Percentiles rank a stretch among this genome's conserved stretches.
These are phyloP conservation scores for Chaetops frenatus DNA, from an alignment of 2,113 vertebrate genomes.

Conservation along the genomic window DNA sequence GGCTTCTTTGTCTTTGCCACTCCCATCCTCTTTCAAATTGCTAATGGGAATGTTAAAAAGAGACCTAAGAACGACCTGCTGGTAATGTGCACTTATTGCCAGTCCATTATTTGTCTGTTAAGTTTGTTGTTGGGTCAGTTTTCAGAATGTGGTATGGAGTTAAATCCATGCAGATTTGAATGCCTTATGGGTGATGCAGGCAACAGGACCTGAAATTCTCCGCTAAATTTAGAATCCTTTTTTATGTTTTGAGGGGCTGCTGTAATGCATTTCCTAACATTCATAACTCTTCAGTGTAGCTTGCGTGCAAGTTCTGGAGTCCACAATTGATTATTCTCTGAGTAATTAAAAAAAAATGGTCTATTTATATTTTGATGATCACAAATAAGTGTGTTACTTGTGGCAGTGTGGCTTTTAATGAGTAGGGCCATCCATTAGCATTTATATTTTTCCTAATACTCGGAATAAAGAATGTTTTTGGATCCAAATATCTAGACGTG, in stretches of 20 bases:
- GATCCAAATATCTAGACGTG: not conserved
- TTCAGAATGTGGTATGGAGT: not conserved
- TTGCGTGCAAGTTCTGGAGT: not conserved
- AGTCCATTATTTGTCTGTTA: not conserved
- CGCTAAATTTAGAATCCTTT: not conserved
- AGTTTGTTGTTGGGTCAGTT: not conserved
- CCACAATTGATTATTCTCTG: not conserved
- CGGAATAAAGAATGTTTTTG: not conserved
- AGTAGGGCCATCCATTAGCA: not conserved
- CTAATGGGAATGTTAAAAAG: constrained; percentile 6
- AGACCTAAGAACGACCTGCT: not conserved
- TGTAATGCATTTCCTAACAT: not conserved
- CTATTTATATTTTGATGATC: not conserved
- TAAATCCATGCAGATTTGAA: not conserved
- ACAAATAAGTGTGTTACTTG: not conserved
- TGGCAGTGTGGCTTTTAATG: not conserved
- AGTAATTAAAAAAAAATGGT: not conserved
- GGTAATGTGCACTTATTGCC: not conserved
- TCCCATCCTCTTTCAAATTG: constrained; percentile 33
- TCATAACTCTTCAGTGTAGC: not conserved
- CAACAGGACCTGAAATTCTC: not conserved
- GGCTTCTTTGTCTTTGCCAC: constrained; percentile 18
- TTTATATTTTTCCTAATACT: not conserved
- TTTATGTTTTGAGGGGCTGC: not conserved
- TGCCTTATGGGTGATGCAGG: not conserved